Evolutionary conservation across 2,797 vertebrate genomes (phyloP).

Genomic region (Oryzias sinensis): DNA sequence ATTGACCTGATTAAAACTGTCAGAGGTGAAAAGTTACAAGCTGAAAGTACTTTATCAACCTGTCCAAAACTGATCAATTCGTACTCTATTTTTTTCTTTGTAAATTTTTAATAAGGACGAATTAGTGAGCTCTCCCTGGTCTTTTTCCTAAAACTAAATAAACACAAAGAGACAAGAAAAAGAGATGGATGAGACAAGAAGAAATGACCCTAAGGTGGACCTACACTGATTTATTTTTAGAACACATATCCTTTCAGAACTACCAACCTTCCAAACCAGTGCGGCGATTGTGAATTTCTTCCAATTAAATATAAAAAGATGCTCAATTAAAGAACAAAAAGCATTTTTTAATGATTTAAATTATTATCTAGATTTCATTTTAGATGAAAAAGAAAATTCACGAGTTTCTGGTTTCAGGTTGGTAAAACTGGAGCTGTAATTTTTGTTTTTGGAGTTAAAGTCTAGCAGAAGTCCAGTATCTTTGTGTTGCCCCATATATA

Average conservation of each 20-base stretch:
- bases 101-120: slow-evolving; percentile 16
- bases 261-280: not conserved
- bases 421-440: too few species aligned
- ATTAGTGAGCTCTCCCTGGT: slow-evolving; percentile 1
- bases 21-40: not conserved
- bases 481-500: too few species aligned
- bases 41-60: slow-evolving; percentile 31
- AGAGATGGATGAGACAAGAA: slow-evolving; percentile 8
- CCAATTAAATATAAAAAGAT: not conserved
- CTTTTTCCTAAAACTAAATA: slow-evolving; percentile 2
- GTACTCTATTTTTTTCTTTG: slow-evolving; percentile 32
- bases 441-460: too few species aligned
- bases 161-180: not conserved
- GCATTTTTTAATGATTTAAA: too few species aligned
- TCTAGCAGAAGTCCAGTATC: too few species aligned
- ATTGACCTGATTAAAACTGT: slow-evolving; percentile 9
- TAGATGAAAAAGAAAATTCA: too few species aligned
- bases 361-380: too few species aligned
- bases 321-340: not conserved
- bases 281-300: not conserved
- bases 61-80: slow-evolving; percentile 27
- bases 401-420: too few species aligned
- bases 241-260: slow-evolving; percentile 4
- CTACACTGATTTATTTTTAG: not conserved
- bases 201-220: not conserved